A percentile compares a stretch with the other conserved stretches of the same genome.
These are phyloP conservation scores for Lepeophtheirus nordmannii DNA, from an alignment of 2,888 invertebrate genomes.

Conservation along the genomic window DNA sequence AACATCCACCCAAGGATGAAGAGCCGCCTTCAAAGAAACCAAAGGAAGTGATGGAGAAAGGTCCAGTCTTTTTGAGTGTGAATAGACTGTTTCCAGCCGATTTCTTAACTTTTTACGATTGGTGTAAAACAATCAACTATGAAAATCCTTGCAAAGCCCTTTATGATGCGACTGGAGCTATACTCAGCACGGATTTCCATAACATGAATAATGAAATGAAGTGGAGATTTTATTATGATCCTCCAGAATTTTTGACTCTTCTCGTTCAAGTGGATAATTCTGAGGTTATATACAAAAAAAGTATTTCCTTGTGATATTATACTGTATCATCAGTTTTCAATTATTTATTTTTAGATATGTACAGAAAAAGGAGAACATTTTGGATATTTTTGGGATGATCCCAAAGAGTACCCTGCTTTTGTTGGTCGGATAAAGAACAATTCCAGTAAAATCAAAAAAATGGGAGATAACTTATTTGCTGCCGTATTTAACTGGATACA, in stretches of 20 bases:
- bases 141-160: conserved; percentile 40
- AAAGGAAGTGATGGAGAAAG: conserved; percentile 28
- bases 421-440: conserved; percentile 57
- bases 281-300: not conserved
- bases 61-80: conserved; percentile 21
- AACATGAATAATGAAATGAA: not conserved
- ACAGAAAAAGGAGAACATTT: conserved; percentile 39
- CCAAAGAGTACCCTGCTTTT: conserved; percentile 54
- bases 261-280: conserved; percentile 10
- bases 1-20: conserved; percentile 44
- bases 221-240: conserved; percentile 68
- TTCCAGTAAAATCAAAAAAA: conserved; percentile 50
- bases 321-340: not conserved
- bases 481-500: conserved; percentile 55
- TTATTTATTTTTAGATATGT: not conserved
- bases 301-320: not conserved
- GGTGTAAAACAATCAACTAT: conserved; percentile 45
- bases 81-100: not conserved
- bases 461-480: conserved; percentile 64
- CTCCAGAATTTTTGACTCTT: conserved; percentile 68
- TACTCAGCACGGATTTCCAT: not conserved
- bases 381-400: conserved; percentile 48
- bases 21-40: conserved; percentile 30
- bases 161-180: not conserved
- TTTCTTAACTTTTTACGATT: conserved; percentile 50